phyloP scores from a whole-genome alignment of 1,140 invertebrate genomes.

The Aplysia californica region DNA sequence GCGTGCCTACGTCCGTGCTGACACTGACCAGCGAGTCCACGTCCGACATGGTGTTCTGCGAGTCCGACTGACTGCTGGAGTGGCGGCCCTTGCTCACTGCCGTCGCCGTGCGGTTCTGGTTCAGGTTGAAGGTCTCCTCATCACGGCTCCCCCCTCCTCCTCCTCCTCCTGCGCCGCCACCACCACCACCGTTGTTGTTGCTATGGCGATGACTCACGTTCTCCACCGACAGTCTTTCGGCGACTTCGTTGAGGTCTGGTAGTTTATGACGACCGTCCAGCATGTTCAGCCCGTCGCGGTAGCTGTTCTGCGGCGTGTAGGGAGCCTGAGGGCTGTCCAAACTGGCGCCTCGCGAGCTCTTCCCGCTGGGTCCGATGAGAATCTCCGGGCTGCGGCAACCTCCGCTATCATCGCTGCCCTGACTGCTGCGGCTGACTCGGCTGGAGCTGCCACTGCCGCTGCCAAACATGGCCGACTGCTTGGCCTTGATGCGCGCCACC shows the following conservation, averaged over 20 bases:
- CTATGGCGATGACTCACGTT: not conserved
- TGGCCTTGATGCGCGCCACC: conserved; percentile 51
- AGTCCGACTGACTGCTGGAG: conserved; percentile 27
- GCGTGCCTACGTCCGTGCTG: conserved; percentile 20
- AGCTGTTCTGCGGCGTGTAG: conserved; percentile 44
- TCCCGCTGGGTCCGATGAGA: not conserved
- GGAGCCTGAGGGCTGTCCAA: conserved; percentile 21
- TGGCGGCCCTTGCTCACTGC: not conserved
- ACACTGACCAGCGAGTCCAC: conserved; percentile 21
- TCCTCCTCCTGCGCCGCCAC: not conserved
- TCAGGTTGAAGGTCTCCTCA: conserved; percentile 5
- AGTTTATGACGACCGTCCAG: not conserved
- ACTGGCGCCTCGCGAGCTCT: not conserved
- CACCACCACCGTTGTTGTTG: not conserved
- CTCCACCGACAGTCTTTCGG: conserved; percentile 17
- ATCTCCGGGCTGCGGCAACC: conserved; percentile 21
- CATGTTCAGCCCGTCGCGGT: conserved; percentile 13
- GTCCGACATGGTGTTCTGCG: conserved; percentile 30
- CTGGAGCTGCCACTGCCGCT: conserved; percentile 3
- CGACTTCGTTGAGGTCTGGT: conserved; percentile 31
- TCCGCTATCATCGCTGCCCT: conserved; percentile 3
- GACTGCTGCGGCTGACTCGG: conserved; percentile 5
- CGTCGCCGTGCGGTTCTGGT: not conserved
- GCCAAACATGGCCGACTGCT: conserved; percentile 44
- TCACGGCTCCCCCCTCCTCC: conserved; percentile 7